Evolutionary conservation across 2,113 vertebrate genomes (phyloP).

Genomic region (Eulacestoma nigropectus): DNA sequence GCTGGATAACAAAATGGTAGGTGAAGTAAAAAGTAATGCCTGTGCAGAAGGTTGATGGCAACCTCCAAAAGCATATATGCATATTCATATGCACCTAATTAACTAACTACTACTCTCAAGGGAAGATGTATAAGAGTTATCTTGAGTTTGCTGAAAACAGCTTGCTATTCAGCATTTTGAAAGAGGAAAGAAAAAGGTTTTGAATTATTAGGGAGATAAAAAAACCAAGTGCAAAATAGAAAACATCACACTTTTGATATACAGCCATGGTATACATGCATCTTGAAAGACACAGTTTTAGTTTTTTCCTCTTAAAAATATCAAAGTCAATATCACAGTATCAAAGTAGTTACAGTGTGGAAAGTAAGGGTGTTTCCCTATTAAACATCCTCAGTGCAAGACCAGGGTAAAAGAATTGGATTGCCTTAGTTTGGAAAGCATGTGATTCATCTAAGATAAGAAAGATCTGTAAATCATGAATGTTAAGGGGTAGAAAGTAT

Average conservation of each 20-base stretch:
- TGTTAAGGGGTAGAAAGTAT: neutral
- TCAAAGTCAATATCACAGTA: too few relatives aligned
- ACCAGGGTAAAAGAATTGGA: neutral
- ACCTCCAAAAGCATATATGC: neutral
- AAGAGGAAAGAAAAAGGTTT: neutral
- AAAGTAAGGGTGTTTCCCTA: neutral
- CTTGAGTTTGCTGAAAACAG: neutral
- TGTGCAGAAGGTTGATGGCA: neutral
- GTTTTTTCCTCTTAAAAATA: neutral
- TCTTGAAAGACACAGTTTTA: neutral
- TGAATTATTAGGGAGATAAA: neutral
- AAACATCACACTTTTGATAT: neutral
- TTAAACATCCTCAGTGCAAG: neutral
- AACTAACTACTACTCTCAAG: neutral
- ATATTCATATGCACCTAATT: neutral
- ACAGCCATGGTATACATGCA: neutral
- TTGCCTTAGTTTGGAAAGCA: neutral
- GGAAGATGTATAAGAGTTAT: neutral
- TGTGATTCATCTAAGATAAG: neutral
- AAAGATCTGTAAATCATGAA: neutral
- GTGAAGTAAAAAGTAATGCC: neutral
- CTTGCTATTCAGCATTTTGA: neutral
- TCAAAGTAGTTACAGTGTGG: neutral
- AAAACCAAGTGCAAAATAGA: fast-evolving
- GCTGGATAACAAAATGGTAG: neutral